Evolutionary conservation across 1,140 invertebrate genomes (phyloP), one percentile per base, ranked within the genome.

Genomic region (Wasmannia auropunctata): DNA sequence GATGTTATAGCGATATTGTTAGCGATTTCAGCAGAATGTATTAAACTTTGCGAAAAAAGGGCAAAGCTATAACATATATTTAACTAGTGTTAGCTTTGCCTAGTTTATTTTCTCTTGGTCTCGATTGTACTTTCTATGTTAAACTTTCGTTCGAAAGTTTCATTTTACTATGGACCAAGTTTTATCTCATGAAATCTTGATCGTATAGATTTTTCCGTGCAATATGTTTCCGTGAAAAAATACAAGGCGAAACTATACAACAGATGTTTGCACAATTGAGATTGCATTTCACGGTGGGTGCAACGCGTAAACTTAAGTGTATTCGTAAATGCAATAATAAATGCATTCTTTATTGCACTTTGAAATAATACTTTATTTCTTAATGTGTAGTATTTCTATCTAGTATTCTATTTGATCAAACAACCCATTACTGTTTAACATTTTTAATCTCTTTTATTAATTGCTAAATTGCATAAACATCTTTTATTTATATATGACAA

Each of bases 121-220:
- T 63, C 43, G 60, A 79, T 69, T 49, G 31, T 79, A 49, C 40
- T 63, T 67, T 34, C 34, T 54, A 37, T n/a, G 62, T 80, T 37
- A 69, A 80, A 54, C 62, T 69, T 80, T 54, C 6, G 49, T 54
- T 69, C n/a, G 19, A 80, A 80, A 80, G 77, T 80, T 80, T 54
- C 16, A 54, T 69, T 80, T 54, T 40, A 16, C 10, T n/a, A 65
- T 19, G 2, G 37, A 80, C 43, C 34, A 40, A 54, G 46, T 69
- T 49, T 80, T 69, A 28, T 54, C 46, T 67, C 34, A 40, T 49
- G 8, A 65, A 65, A 67, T 80, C 62, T 28, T 49, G 63, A 34
- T 62, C n/a, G 6, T 54, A 79, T 67, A 80, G 62, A 40, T 80
- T 69, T 80, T 69, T 69, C 19, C 10, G 51, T 25, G 28, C 2